These are phyloP conservation scores for Distichodus sexfasciatus DNA, from an alignment of 2,797 vertebrate genomes.

Conservation along the genomic window DNA sequence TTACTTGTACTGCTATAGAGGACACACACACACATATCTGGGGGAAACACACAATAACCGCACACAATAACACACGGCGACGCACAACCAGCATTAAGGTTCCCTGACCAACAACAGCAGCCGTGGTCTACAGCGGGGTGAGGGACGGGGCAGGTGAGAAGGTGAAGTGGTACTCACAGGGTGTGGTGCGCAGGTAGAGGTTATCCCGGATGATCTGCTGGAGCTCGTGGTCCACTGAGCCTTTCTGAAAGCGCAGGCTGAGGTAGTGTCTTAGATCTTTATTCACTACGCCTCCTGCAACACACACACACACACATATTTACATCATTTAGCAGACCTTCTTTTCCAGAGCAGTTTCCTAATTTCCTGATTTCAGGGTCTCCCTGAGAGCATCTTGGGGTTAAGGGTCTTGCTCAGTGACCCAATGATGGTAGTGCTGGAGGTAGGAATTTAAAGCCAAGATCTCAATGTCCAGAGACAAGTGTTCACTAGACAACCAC, in stretches of 20 bases:
- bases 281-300: slow-evolving; percentile 94
- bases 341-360: background rate
- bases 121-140: background rate
- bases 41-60: too few relatives aligned
- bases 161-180: slow-evolving; percentile 83
- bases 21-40: too few relatives aligned
- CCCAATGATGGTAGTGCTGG: too few relatives aligned
- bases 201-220: slow-evolving; percentile 99
- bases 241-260: slow-evolving; percentile 98
- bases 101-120: background rate
- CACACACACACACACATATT: slow-evolving; percentile 43
- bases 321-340: background rate
- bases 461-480: too few relatives aligned
- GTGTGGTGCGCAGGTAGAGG: slow-evolving; percentile 97
- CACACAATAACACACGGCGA: too few relatives aligned
- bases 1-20: too few relatives aligned
- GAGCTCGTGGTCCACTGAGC: slow-evolving; percentile 96
- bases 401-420: too few relatives aligned
- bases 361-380: background rate
- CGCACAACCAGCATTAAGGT: too few relatives aligned
- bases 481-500: too few relatives aligned
- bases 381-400: too few relatives aligned
- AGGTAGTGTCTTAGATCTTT: slow-evolving; percentile 98
- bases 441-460: too few relatives aligned
- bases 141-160: background rate